Base-by-base conservation (phyloP, 2,888 invertebrate species). In the Coelopa pilipes region DNA sequence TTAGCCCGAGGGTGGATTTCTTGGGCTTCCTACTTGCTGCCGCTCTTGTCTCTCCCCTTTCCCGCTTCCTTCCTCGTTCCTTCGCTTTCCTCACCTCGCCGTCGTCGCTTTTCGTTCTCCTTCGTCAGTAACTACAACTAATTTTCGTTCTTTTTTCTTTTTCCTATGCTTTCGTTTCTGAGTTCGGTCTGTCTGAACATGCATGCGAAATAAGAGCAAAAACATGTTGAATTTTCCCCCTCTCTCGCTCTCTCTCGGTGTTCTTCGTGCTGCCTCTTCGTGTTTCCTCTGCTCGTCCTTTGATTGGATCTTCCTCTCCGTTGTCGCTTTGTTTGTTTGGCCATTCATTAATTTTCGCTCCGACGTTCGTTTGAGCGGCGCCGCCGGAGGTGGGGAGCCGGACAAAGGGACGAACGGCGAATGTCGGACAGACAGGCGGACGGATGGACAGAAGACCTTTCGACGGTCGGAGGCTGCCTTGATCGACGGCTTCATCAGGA, bases 1-100 rank as follows among this genome's bases (percentile, higher is more conserved):
- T n/a, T 55, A 17, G 13, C 53, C 66, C 21, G 60, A 60, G 70
- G 70, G 70, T 70, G 70, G 70, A 47, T 70, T 70, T 59, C 46
- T 21, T 57, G 57, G 57, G 19, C 59, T 53, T 3, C 15, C 53
- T 11, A 53, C n/a, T 53, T 53, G 13, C 10, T 53, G 13, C 53
- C 10, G 3, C 13, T n/a, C n/a, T n/a, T 13, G 3, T 53, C 15
- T 53, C 15, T 53, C 13, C 49, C 49, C 47, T 24, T 21, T 34
- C 49, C 34, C 53, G 13, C 9, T 4, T 53, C 13, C n/a, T 34
- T 34, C 34, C 34, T 53, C 13, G 3, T 34, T 34, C 34, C 34
- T 34, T 34, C 34, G 2, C 34, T 34, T 34, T 7, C 7, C 2
- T 53, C 53, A 11, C 10, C 53, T 15, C n/a, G 3, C n/a, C 13